A percentile compares a stretch with the other conserved stretches of the same genome.
Conservation (phyloP, 2,888 invertebrate genomes). For the Orchesellides sinensis region DNA sequence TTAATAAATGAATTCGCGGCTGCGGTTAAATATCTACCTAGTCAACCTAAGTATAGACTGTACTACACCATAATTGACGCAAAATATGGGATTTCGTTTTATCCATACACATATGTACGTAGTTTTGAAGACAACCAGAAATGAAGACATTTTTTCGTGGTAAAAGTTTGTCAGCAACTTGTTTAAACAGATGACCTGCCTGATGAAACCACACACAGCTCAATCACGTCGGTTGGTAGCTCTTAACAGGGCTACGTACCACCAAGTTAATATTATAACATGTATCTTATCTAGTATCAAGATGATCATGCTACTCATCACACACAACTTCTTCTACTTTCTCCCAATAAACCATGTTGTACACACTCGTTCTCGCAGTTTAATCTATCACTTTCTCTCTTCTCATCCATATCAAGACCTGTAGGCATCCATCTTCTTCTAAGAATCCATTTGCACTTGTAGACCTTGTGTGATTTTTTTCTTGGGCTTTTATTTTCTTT, state of each 20-base stretch:
- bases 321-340: neutral
- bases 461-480: too few species aligned
- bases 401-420: neutral
- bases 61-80: neutral
- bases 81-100: neutral
- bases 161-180: slow-evolving; percentile 7
- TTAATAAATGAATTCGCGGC: neutral
- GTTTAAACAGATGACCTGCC: slow-evolving; percentile 13
- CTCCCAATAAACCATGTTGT: too few species aligned
- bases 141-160: neutral
- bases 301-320: neutral
- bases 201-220: neutral
- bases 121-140: neutral
- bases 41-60: too few species aligned
- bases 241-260: too few species aligned
- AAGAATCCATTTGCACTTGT: neutral
- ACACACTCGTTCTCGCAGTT: neutral
- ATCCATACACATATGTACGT: neutral
- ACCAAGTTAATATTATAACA: neutral
- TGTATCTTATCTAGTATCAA: neutral
- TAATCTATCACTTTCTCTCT: slow-evolving; percentile 14
- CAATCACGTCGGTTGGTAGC: neutral
- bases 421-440: neutral
- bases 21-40: neutral
- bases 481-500: neutral